Evolutionary conservation across 2,797 vertebrate species (phyloP).

Genomic region (Ibycter americanus): DNA sequence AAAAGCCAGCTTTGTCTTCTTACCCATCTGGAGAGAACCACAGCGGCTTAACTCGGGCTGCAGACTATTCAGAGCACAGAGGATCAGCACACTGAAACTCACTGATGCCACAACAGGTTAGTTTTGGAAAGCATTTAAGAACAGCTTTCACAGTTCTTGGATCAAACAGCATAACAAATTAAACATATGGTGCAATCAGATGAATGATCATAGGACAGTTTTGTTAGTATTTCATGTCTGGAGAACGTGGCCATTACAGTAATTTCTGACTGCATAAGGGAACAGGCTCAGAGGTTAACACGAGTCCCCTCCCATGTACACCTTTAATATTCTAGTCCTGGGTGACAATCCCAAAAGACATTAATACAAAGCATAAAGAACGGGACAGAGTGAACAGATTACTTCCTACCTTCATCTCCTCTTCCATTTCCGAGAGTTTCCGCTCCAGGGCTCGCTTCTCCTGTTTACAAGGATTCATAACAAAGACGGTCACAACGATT

Average conservation of each 20-base stretch:
- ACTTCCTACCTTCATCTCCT: slow-evolving; percentile 91
- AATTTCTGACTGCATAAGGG: background rate
- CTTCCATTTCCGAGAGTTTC: slow-evolving; percentile 95
- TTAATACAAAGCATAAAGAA: background rate
- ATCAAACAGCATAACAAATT: background rate
- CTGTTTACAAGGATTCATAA: slow-evolving; percentile 73
- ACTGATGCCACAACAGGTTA: slow-evolving; percentile 36
- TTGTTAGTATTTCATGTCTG: background rate
- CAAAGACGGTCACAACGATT: background rate
- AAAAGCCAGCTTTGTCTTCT: slow-evolving; percentile 59
- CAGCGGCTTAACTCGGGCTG: background rate
- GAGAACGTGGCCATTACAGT: background rate
- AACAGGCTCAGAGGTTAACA: background rate
- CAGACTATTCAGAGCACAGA: slow-evolving; percentile 37
- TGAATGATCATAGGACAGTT: background rate
- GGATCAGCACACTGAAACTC: slow-evolving; percentile 49
- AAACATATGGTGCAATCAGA: background rate
- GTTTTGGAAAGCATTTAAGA: slow-evolving; percentile 19
- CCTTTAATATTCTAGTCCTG: background rate
- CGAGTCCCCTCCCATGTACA: background rate
- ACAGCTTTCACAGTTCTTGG: background rate
- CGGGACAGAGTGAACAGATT: background rate
- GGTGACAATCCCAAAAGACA: background rate
- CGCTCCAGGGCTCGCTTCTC: slow-evolving; percentile 92
- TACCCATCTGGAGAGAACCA: slow-evolving; percentile 48